Conservation (phyloP, 2,888 invertebrate genomes). For the Slavum lentiscoides region DNA sequence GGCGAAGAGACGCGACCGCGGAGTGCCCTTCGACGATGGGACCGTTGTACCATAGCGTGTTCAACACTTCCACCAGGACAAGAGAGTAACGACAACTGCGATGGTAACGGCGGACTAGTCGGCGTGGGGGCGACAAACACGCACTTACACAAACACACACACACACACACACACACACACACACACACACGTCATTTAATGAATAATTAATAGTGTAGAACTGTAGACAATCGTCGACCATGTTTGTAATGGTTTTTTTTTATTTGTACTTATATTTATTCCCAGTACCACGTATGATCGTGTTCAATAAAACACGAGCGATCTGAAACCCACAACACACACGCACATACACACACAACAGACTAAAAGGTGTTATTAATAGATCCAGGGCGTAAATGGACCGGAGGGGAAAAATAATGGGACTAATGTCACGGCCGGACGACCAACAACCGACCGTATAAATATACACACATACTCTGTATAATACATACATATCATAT, state of each 20-base stretch:
- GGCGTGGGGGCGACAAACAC: slow-evolving; percentile 41
- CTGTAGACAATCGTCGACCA: slow-evolving; percentile 14
- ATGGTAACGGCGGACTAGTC: not conserved
- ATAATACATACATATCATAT: not conserved
- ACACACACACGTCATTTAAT: slow-evolving; percentile 5
- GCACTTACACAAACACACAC: not conserved
- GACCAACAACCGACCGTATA: not conserved
- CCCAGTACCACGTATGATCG: not conserved
- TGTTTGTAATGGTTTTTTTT: slow-evolving; percentile 17
- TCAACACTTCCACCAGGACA: too few species aligned
- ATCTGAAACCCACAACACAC: not conserved
- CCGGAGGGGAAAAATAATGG: slow-evolving; percentile 2
- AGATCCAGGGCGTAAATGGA: slow-evolving; percentile 29
- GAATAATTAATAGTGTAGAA: slow-evolving; percentile 46
- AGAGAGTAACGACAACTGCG: too few species aligned
- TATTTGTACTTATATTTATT: not conserved
- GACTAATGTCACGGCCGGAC: slow-evolving; percentile 38
- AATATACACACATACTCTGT: not conserved
- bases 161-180: too few species aligned
- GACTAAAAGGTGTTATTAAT: slow-evolving; percentile 34
- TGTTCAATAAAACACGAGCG: slow-evolving; percentile 6
- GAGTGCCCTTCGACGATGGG: too few species aligned
- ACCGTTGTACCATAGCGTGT: too few species aligned
- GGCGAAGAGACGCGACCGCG: too few species aligned
- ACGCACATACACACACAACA: slow-evolving; percentile 11